Conservation (phyloP, 2,797 vertebrate species). For the Poeciliopsis gracilis region DNA sequence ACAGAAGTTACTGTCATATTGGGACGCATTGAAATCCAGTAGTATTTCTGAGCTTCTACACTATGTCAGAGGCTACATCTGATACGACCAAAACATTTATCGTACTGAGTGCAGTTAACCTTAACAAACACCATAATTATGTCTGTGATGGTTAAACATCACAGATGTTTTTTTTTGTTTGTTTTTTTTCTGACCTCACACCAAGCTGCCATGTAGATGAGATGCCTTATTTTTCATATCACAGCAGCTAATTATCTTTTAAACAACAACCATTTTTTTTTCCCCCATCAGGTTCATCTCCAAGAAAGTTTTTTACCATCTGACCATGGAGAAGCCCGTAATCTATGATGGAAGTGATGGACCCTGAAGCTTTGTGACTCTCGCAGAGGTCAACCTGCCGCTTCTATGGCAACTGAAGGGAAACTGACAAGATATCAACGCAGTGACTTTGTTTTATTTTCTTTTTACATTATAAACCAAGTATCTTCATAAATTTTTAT, state of each 20-base stretch:
- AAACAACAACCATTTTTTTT: constrained; percentile 1
- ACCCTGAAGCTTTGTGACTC: constrained; percentile 67
- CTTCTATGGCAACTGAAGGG: constrained; percentile 14
- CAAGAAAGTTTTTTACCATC: constrained; percentile 92
- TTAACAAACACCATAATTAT: background rate
- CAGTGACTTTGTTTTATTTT: background rate
- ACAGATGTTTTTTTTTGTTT: background rate
- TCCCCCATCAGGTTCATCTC: constrained; percentile 88
- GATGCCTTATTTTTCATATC: background rate
- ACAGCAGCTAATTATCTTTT: background rate
- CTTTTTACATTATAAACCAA: constrained; percentile 20
- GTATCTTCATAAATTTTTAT: constrained; percentile 32
- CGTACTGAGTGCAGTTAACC: background rate
- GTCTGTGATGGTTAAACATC: background rate
- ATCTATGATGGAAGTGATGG: constrained; percentile 96
- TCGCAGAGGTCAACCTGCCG: background rate
- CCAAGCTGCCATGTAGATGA: background rate
- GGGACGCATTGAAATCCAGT: background rate
- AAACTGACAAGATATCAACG: constrained; percentile 20
- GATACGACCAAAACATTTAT: background rate
- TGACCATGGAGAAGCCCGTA: constrained; percentile 90
- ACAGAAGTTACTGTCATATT: background rate
- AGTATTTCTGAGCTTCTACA: background rate
- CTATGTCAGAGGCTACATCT: background rate
- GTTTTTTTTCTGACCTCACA: background rate